These are phyloP conservation scores for Zygogramma bicolorata DNA, from an alignment of 2,888 invertebrate genomes.

Conservation along the genomic window DNA sequence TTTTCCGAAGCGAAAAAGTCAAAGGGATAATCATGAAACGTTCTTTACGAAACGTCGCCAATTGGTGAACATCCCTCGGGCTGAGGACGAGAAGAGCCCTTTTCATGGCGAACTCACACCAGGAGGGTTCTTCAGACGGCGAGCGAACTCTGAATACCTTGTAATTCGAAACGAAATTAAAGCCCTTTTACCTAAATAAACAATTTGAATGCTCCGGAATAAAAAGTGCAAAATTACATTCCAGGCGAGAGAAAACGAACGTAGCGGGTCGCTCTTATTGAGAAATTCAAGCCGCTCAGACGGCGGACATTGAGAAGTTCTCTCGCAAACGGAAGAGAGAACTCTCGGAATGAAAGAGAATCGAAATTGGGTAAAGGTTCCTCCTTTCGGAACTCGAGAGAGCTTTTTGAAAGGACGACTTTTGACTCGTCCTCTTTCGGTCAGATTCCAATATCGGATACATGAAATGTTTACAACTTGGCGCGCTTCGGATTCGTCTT, in stretches of 20 bases:
- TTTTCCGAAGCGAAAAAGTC: neutral
- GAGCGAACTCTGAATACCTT: conserved; percentile 3
- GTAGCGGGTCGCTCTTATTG: conserved; percentile 54
- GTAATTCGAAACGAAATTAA: conserved; percentile 13
- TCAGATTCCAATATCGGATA: conserved; percentile 54
- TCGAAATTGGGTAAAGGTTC: conserved; percentile 54
- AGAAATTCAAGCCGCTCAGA: conserved; percentile 55
- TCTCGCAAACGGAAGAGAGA: neutral
- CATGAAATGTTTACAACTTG: conserved; percentile 60
- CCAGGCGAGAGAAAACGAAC: conserved; percentile 47
- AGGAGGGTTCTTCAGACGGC: neutral
- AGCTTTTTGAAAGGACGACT: conserved; percentile 42
- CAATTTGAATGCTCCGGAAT: conserved; percentile 31
- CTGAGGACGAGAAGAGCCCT: too few species aligned
- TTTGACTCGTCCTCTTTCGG: conserved; percentile 49
- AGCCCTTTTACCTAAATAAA: conserved; percentile 19
- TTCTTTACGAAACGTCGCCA: neutral
- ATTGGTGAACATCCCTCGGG: neutral
- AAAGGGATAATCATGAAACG: neutral
- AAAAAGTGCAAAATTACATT: conserved; percentile 53
- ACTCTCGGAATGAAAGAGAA: conserved; percentile 35
- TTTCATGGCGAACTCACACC: neutral
- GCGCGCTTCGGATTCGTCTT: conserved; percentile 53
- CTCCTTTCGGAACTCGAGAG: conserved; percentile 44
- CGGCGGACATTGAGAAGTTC: conserved; percentile 47